Conservation (phyloP, 2,113 vertebrate species). For the Hippocampus guttulatus region DNA sequence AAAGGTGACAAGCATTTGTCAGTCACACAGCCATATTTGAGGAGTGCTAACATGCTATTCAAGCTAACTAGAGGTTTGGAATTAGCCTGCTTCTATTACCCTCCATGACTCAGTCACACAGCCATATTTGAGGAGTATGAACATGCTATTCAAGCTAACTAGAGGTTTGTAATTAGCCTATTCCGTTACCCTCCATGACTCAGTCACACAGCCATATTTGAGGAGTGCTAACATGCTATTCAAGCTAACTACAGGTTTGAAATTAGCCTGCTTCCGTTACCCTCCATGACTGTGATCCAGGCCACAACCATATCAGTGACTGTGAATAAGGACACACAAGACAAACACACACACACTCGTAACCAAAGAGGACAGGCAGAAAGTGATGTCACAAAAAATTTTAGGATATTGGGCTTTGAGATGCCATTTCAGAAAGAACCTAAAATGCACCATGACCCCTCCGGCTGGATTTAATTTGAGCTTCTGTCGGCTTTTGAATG, state of each 20-base stretch:
- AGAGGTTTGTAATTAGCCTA: conserved; percentile 28
- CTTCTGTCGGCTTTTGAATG: too few relatives aligned
- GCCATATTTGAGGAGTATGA: conserved; percentile 10
- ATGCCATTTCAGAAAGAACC: neutral
- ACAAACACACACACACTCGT: conserved; percentile 45
- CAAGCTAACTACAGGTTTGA: conserved; percentile 29
- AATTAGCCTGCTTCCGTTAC: conserved; percentile 47
- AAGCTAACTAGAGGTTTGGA: conserved; percentile 30
- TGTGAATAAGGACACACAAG: conserved; percentile 49
- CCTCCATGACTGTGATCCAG: conserved; percentile 73
- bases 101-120: conserved; percentile 56
- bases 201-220: conserved; percentile 1
- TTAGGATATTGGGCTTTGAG: neutral
- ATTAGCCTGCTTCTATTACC: conserved; percentile 51
- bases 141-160: conserved; percentile 24
- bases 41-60: conserved; percentile 19
- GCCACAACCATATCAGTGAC: conserved; percentile 69
- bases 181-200: conserved; percentile 69
- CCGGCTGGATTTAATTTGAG: neutral
- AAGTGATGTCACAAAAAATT: neutral
- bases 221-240: conserved; percentile 18
- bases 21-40: conserved; percentile 1
- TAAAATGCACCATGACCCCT: neutral
- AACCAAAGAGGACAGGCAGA: conserved; percentile 38
- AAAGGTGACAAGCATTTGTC: neutral